Conservation (phyloP, 2,797 vertebrate species). For the Pelodytes ibericus region DNA sequence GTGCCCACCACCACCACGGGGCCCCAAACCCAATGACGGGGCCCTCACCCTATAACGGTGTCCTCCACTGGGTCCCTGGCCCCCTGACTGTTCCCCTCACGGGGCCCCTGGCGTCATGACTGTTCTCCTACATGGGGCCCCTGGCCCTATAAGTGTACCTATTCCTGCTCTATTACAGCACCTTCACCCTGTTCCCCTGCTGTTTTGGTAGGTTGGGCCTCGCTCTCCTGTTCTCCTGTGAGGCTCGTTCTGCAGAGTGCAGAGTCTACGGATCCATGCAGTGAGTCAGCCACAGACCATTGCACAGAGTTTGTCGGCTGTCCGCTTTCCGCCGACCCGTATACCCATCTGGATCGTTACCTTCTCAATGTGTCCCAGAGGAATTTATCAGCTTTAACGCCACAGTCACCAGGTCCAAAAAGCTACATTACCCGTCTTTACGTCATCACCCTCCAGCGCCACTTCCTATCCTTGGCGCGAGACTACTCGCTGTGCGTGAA, state of each 20-base stretch:
- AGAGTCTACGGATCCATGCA: not conserved
- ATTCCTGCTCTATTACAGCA: too few relatives aligned
- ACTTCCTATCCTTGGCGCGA: not conserved
- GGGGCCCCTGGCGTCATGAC: too few relatives aligned
- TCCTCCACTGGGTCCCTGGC: not conserved
- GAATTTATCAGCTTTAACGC: not conserved
- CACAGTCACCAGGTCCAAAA: not conserved
- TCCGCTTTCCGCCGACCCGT: not conserved
- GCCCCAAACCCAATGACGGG: not conserved
- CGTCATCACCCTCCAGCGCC: conserved; percentile 4
- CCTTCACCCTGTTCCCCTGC: too few relatives aligned
- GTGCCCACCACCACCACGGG: not conserved
- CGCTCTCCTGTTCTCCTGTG: not conserved
- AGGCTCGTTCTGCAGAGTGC: not conserved
- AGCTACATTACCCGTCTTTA: not conserved
- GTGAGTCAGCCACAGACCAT: not conserved
- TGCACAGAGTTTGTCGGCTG: too few relatives aligned
- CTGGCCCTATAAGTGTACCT: too few relatives aligned
- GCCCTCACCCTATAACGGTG: not conserved
- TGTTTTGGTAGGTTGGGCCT: not conserved
- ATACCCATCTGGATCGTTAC: not conserved
- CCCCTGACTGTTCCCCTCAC: too few relatives aligned
- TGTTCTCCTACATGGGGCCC: too few relatives aligned
- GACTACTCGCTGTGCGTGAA: conserved; percentile 1
- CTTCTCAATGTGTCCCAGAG: not conserved